phyloP scores from a whole-genome alignment of 1,140 invertebrate species.

The Caerostris darwini region DNA sequence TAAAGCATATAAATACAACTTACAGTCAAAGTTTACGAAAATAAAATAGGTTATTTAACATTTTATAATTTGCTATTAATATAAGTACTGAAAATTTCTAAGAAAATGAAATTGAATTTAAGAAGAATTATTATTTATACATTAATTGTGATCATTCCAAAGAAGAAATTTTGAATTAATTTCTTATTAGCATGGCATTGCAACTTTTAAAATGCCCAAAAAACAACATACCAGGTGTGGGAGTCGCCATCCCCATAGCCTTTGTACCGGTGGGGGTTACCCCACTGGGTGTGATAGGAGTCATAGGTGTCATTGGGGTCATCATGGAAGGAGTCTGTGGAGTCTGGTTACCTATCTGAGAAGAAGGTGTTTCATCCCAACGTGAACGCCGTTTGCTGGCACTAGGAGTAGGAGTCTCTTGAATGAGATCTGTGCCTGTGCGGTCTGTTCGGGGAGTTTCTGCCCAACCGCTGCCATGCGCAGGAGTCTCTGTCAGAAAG shows the following conservation, averaged over 20 bases:
- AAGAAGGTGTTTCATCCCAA: slow-evolving; percentile 97
- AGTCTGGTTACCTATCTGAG: slow-evolving; percentile 83
- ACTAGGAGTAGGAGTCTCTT: slow-evolving; percentile 94
- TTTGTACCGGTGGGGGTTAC: slow-evolving; percentile 96
- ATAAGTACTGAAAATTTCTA: no score
- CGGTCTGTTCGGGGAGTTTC: slow-evolving; percentile 98
- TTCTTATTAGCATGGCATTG: neutral
- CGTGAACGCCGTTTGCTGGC: slow-evolving; percentile 94
- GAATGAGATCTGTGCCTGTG: slow-evolving; percentile 88
- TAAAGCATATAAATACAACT: no score
- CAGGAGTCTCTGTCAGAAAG: slow-evolving; percentile 90
- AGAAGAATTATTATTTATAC: no score
- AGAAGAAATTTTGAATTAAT: no score
- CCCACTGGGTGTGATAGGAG: slow-evolving; percentile 87
- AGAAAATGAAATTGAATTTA: no score
- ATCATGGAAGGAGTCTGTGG: slow-evolving; percentile 85
- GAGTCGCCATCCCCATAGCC: slow-evolving; percentile 98
- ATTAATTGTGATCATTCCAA: no score
- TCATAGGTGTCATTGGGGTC: slow-evolving; percentile 83
- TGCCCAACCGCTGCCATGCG: slow-evolving; percentile 96
- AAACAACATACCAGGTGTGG: slow-evolving; percentile 88
- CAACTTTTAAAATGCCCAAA: neutral
- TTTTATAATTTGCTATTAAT: no score
- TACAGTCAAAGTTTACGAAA: no score
- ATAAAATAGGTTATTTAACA: no score